Percentiles rank a stretch among this genome's conserved stretches.
These are phyloP conservation scores for Podocnemis expansa DNA, from an alignment of 2,113 vertebrate genomes.

Conservation along the genomic window DNA sequence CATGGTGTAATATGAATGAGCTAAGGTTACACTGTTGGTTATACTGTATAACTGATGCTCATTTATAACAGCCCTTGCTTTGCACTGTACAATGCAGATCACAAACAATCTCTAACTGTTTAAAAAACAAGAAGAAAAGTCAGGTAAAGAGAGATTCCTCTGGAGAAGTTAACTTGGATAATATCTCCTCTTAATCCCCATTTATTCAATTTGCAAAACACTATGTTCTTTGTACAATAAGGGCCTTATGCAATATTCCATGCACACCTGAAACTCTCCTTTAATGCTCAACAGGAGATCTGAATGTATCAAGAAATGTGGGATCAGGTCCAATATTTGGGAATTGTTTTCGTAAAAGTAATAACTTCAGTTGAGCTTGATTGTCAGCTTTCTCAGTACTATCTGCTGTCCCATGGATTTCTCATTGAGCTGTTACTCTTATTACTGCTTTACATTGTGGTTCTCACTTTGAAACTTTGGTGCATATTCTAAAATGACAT, in stretches of 20 bases:
- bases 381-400: not conserved
- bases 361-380: not conserved
- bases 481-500: not conserved
- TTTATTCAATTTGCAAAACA: not conserved
- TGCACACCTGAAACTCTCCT: not conserved
- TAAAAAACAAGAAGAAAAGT: not conserved
- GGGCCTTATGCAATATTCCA: slow-evolving; percentile 4
- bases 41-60: not conserved
- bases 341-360: not conserved
- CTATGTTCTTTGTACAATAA: not conserved
- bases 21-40: not conserved
- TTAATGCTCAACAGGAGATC: slow-evolving; percentile 5
- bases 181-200: not conserved
- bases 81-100: not conserved
- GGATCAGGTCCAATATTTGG: not conserved
- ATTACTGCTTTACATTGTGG: slow-evolving; percentile 20
- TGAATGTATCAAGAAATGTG: not conserved
- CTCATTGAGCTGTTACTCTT: not conserved
- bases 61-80: slow-evolving; percentile 20
- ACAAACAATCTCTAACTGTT: not conserved
- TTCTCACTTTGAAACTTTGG: not conserved
- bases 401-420: not conserved
- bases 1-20: not conserved
- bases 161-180: not conserved
- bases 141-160: not conserved